Conservation (phyloP, 2,888 invertebrate genomes). For the Carterocephalus palaemon region DNA sequence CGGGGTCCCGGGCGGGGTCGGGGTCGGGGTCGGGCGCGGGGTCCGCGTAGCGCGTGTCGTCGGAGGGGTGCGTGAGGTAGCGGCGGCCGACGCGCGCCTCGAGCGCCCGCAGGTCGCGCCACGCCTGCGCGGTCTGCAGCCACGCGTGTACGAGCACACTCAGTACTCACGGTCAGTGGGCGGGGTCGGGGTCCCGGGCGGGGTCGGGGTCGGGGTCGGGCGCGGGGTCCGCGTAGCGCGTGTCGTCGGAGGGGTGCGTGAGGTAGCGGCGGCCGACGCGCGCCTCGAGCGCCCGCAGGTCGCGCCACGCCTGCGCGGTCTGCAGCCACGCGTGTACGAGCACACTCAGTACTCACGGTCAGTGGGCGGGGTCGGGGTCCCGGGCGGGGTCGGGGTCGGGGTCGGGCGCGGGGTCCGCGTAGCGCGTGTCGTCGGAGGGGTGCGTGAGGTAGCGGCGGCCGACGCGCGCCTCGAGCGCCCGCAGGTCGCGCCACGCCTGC, state of each 20-base stretch:
- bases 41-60: conserved; percentile 76
- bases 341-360: conserved; percentile 52
- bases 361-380: conserved; percentile 66
- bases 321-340: conserved; percentile 95
- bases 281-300: conserved; percentile 90
- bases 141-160: conserved; percentile 96
- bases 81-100: conserved; percentile 77
- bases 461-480: conserved; percentile 85
- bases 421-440: conserved; percentile 63
- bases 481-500: conserved; percentile 96
- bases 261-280: conserved; percentile 62
- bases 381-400: conserved; percentile 50
- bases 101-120: conserved; percentile 94
- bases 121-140: conserved; percentile 97
- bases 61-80: conserved; percentile 67
- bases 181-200: conserved; percentile 58
- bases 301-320: conserved; percentile 97
- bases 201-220: conserved; percentile 69
- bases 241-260: too few species aligned
- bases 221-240: too few species aligned
- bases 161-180: too few species aligned
- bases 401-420: conserved; percentile 58
- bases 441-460: conserved; percentile 67
- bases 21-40: conserved; percentile 68
- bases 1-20: conserved; percentile 52